These are phyloP conservation scores for Noctuana brunneofusca DNA, from an alignment of 2,888 invertebrate species.

Conservation along the genomic window DNA sequence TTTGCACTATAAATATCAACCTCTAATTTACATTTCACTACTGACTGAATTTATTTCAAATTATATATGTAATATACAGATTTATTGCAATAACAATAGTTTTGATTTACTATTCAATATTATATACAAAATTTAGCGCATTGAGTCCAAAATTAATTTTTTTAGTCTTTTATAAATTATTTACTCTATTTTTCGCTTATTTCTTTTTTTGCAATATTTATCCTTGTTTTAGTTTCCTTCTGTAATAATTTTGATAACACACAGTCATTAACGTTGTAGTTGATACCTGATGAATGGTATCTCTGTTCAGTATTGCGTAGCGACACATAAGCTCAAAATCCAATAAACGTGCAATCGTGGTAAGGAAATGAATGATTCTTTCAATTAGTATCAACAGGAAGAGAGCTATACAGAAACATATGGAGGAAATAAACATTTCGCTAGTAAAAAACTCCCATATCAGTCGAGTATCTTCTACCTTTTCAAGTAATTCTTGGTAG, in stretches of 20 bases:
- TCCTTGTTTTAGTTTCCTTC: constrained; percentile 1
- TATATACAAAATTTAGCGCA: no score
- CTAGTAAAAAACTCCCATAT: constrained; percentile 51
- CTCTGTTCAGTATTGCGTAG: constrained; percentile 56
- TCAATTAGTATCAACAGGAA: constrained; percentile 58
- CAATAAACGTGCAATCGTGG: constrained; percentile 55
- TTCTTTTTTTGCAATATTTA: not conserved
- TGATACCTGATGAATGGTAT: constrained; percentile 41
- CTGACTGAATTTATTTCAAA: no score
- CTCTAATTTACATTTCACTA: no score
- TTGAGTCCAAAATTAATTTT: no score
- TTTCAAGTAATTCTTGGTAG: constrained; percentile 44
- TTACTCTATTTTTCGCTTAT: no score
- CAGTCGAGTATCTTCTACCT: constrained; percentile 45
- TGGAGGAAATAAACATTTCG: constrained; percentile 51
- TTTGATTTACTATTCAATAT: no score
- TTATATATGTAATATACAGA: no score
- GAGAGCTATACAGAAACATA: constrained; percentile 50
- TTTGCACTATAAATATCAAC: no score
- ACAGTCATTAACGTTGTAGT: constrained; percentile 33
- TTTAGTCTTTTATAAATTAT: no score
- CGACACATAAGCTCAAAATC: constrained; percentile 71
- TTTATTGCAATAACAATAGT: no score
- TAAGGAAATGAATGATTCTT: constrained; percentile 50
- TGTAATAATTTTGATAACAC: constrained; percentile 13